A percentile compares a stretch with the other conserved stretches of the same genome.
Conservation (phyloP, 2,888 invertebrate species). For the Synanthedon myopaeformis region DNA sequence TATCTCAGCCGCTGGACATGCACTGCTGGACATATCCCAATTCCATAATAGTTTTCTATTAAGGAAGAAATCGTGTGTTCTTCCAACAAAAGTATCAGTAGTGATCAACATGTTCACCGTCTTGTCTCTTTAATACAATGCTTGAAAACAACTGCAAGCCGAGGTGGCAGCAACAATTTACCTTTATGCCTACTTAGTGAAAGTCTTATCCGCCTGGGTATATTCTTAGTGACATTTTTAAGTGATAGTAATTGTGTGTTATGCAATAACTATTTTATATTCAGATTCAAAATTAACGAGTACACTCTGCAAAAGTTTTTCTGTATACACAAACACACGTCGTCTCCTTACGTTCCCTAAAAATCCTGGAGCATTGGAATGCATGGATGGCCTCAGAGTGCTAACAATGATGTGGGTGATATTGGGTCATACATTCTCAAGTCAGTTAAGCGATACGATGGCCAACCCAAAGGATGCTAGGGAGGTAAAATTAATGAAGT, state of each 20-base stretch:
- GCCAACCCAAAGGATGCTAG: slow-evolving; percentile 12
- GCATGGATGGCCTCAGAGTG: slow-evolving; percentile 47
- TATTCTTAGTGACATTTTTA: not conserved
- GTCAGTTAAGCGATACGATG: slow-evolving; percentile 6
- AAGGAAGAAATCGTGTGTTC: too few relatives aligned
- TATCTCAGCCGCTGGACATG: too few relatives aligned
- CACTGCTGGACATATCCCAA: too few relatives aligned
- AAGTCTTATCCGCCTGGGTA: too few relatives aligned
- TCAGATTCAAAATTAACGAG: slow-evolving; percentile 20
- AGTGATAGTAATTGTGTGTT: not conserved
- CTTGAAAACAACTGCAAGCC: too few relatives aligned
- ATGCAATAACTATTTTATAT: slow-evolving; percentile 3
- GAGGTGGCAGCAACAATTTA: too few relatives aligned
- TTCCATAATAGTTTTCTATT: too few relatives aligned
- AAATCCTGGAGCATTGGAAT: slow-evolving; percentile 27
- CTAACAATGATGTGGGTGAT: slow-evolving; percentile 54
- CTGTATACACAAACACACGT: slow-evolving; percentile 39
- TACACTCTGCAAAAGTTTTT: slow-evolving; percentile 21
- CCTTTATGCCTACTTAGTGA: too few relatives aligned
- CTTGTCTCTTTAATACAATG: too few relatives aligned
- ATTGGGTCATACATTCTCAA: slow-evolving; percentile 28
- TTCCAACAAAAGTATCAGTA: too few relatives aligned
- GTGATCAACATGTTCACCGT: too few relatives aligned
- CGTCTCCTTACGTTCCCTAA: slow-evolving; percentile 28
- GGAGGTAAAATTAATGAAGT: slow-evolving; percentile 5